Evolutionary conservation across 2,888 invertebrate species (phyloP).

Genomic region (Acrobeloides nanus): DNA sequence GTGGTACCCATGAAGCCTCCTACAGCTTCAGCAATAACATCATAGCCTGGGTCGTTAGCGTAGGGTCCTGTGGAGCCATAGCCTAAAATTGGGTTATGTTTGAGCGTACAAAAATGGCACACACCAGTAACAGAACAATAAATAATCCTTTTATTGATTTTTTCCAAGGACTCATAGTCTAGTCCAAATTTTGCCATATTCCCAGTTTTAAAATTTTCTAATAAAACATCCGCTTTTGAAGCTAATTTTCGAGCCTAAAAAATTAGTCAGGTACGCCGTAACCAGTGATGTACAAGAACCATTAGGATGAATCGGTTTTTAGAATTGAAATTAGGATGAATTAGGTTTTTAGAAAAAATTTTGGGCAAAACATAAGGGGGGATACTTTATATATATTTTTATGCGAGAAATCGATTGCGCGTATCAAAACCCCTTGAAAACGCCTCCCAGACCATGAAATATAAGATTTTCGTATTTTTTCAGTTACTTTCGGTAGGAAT

Average conservation of each 20-base stretch:
- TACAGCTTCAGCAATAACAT: slow-evolving; percentile 85
- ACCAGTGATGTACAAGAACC: too few relatives aligned
- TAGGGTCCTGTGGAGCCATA: slow-evolving; percentile 84
- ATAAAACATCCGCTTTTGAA: slow-evolving; percentile 72
- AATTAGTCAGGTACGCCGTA: too few relatives aligned
- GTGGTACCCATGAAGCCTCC: slow-evolving; percentile 84
- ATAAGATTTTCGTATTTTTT: too few relatives aligned
- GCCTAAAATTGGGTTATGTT: slow-evolving; percentile 57
- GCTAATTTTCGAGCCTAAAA: slow-evolving; percentile 64
- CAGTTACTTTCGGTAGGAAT: too few relatives aligned
- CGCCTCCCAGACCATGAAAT: too few relatives aligned
- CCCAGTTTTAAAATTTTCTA: slow-evolving; percentile 90
- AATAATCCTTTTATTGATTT: slow-evolving; percentile 70
- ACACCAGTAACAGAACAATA: slow-evolving; percentile 81
- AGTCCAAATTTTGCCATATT: slow-evolving; percentile 70
- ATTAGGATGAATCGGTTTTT: too few relatives aligned
- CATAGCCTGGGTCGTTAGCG: slow-evolving; percentile 79
- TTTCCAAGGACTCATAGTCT: slow-evolving; percentile 70
- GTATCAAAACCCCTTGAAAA: too few relatives aligned
- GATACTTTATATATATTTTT: too few relatives aligned
- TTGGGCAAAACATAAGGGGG: too few relatives aligned
- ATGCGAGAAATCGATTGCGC: too few relatives aligned
- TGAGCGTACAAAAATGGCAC: slow-evolving; percentile 3
- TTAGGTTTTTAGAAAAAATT: too few relatives aligned
- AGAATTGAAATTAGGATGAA: too few relatives aligned